Base-by-base conservation (phyloP, 2,888 invertebrate species). In the Artemia sp. region DNA sequence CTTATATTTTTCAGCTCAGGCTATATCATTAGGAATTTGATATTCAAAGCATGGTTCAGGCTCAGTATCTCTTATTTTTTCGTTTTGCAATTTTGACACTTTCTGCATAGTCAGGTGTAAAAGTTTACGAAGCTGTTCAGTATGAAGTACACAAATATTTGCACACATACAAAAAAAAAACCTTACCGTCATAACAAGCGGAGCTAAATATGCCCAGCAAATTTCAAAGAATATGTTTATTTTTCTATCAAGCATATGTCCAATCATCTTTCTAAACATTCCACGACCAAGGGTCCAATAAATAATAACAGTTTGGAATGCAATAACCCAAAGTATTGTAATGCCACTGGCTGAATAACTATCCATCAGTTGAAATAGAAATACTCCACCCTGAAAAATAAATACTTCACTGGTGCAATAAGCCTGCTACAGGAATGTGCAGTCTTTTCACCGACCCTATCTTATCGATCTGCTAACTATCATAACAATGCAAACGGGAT, bases 201-300 rank as follows among this genome's bases (percentile, higher is more conserved):
- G 85, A 3, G 84, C 83, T 70, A 82, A 80, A 72, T 81, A 80
- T 72, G 83, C 81, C 85, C 85, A 85, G 74, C 84, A 82, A 70
- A 84, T 77, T 68, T 80, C 80, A 81, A 83, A 83, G 74, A 83
- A 82, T 68, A 75, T 76, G 72, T 79, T 81, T 24, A 83, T 80
- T 67, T 80, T 78, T 58, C 81, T 79, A 8, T 84, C 84, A 77
- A 84, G 81, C 85, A 85, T 85, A 68, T 82, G 81, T 71, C 80
- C 80, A 72, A 85, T 81, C 74, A 82, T 81, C 19, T 83, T 79
- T 24, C 64, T 58, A n/a, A 58, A 58, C n/a, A 58, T 24, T 19
- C 64, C 64, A 1, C 82, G 83, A 11, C 83, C 83, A 73, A 83
- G 83, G 52, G 83, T 79, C 83, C 83, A 84, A 0, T 83, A 83